Evolutionary conservation across 2,888 invertebrate species (phyloP), one percentile per base, ranked within the genome.

Genomic region (Thereva unica): DNA sequence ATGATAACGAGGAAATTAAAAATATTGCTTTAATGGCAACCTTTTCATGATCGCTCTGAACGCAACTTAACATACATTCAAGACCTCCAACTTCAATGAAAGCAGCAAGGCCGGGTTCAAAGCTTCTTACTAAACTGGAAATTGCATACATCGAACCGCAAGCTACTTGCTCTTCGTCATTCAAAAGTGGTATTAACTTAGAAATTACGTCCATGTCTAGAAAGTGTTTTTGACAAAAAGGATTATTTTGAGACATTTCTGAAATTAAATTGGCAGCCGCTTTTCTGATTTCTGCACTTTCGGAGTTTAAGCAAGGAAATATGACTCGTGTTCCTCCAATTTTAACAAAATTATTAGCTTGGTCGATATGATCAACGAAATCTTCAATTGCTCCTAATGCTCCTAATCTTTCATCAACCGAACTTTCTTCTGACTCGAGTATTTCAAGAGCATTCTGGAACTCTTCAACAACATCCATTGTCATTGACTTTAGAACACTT

Each of bases 291-390:
- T 84, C 82, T 0, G 83, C 78, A 72, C 89, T 85, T 4, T 83
- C 79, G 37, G 87, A 86, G 69, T 85, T 83, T 38, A 92, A 81
- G 75, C 91, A 89, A 0, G 87, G 82, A 0, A 86, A 83, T 66
- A 95, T 85, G n/a, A 91, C 83, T 0, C 85, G 81, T 71, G 91
- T 91, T 0, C 94, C 95, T 4, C 92, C 92, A 74, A 94, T 85
- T 82, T 92, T 93, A 76, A 88, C 87, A 76, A 93, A 93, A 82
- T 92, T 93, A 78, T 89, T 90, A 1, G 94, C 92, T 67, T 89
- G 83, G 79, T 95, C 93, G 49, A 93, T 85, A 71, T 89, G 86
- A 75, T 90, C 91, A 57, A 90, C 85, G 75, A 85, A 85, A 59
- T 91, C 89, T 12, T 85, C 76, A 12, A 94, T 83, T 44, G 83